These are phyloP conservation scores for Hybognathus amarus DNA, from an alignment of 2,797 vertebrate species.

Conservation along the genomic window DNA sequence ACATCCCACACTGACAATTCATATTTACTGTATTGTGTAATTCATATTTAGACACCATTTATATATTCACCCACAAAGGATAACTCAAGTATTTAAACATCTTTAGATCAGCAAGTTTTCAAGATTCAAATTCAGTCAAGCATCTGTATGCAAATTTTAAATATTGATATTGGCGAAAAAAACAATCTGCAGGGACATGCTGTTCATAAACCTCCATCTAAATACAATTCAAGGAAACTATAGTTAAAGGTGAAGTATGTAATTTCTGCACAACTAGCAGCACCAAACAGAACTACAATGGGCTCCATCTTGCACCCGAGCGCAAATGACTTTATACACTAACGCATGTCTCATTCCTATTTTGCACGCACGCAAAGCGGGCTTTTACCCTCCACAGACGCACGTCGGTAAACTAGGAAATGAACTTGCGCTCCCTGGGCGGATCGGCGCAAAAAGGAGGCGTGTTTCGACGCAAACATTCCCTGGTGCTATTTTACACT, in stretches of 20 bases:
- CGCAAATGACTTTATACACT: too few relatives aligned
- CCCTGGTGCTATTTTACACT: too few relatives aligned
- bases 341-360: too few relatives aligned
- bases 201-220: background rate
- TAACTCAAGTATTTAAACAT: background rate
- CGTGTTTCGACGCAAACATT: too few relatives aligned
- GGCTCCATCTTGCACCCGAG: too few relatives aligned
- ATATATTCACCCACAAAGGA: background rate
- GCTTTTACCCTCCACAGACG: too few relatives aligned
- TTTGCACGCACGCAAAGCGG: too few relatives aligned
- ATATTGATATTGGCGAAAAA: background rate
- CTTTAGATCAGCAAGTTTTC: slow-evolving; percentile 1
- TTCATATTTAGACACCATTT: background rate
- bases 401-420: too few relatives aligned
- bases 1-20: too few relatives aligned
- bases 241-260: background rate
- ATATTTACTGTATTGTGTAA: background rate
- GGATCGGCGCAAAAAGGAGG: too few relatives aligned
- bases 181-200: background rate
- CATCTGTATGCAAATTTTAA: background rate
- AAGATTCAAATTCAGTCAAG: background rate
- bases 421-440: too few relatives aligned
- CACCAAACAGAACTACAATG: background rate
- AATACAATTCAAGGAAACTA: background rate
- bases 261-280: background rate